Conservation (phyloP, 1,140 invertebrate genomes). For the Diorhabda elongata region DNA sequence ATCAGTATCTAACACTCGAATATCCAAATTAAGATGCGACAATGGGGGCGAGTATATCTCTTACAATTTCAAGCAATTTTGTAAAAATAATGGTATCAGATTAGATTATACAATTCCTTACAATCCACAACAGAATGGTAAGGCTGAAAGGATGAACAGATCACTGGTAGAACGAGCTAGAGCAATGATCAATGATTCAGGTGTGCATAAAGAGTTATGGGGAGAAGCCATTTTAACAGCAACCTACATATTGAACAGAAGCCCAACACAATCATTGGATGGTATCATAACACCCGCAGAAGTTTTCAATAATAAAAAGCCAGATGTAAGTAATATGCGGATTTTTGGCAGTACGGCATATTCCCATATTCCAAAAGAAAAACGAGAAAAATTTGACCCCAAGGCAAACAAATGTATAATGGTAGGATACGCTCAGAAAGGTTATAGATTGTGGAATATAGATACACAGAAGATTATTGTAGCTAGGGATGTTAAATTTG, state of each 20-base stretch:
- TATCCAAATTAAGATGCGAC: slow-evolving; percentile 27
- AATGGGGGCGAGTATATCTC: slow-evolving; percentile 36
- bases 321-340: slow-evolving; percentile 36
- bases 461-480: slow-evolving; percentile 23
- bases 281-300: no score
- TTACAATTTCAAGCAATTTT: slow-evolving; percentile 32
- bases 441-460: slow-evolving; percentile 24
- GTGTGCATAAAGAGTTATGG: slow-evolving; percentile 28
- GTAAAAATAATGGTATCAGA: slow-evolving; percentile 28
- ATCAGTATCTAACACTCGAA: slow-evolving; percentile 18
- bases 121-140: slow-evolving; percentile 48
- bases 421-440: slow-evolving; percentile 28
- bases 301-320: no score
- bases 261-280: no score
- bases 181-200: slow-evolving; percentile 38
- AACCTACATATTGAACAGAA: no score
- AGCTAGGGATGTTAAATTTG: no score
- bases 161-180: slow-evolving; percentile 47
- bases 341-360: slow-evolving; percentile 38
- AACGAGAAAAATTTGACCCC: slow-evolving; percentile 31
- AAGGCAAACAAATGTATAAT: slow-evolving; percentile 32
- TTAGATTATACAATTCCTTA: slow-evolving; percentile 38
- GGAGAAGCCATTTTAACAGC: slow-evolving; percentile 33
- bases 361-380: slow-evolving; percentile 36
- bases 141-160: slow-evolving; percentile 37